Evolutionary conservation across 2,113 vertebrate species (phyloP).

Genomic region (Heptranchias perlo): DNA sequence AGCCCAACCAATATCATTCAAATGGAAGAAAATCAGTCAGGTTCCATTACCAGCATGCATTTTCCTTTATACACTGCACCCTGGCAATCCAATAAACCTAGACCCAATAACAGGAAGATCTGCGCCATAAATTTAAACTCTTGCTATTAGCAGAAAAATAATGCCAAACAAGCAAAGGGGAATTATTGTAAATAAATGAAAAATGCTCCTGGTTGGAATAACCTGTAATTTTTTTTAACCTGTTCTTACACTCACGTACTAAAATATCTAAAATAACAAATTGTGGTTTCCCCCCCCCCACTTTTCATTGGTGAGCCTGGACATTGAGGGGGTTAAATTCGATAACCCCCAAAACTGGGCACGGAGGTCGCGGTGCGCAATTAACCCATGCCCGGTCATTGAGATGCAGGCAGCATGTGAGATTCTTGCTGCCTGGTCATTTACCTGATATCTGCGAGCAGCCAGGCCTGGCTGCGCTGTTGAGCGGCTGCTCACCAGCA

Average conservation of each 20-base stretch:
- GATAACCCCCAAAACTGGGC: too few species aligned
- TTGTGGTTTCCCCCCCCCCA: neutral
- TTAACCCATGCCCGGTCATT: too few species aligned
- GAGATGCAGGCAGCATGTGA: too few species aligned
- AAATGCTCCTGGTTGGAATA: neutral
- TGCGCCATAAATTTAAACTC: neutral
- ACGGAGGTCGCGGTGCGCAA: too few species aligned
- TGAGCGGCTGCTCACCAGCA: too few species aligned
- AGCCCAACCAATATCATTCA: neutral
- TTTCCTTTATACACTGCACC: neutral
- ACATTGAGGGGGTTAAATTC: too few species aligned
- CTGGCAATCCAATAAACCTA: too few species aligned
- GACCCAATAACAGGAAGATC: neutral
- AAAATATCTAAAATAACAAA: neutral
- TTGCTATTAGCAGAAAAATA: too few species aligned
- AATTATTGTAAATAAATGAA: neutral
- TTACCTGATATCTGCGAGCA: too few species aligned
- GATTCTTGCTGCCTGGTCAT: too few species aligned
- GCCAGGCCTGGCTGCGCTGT: too few species aligned
- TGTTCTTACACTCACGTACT: neutral
- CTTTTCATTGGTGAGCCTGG: neutral
- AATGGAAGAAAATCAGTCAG: neutral
- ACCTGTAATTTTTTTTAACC: neutral
- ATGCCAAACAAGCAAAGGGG: neutral
- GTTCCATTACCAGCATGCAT: neutral